A percentile compares a stretch with the other conserved stretches of the same genome.
These are phyloP conservation scores for Leptinotarsa rubiginosa DNA, from an alignment of 2,888 invertebrate species.

Conservation along the genomic window DNA sequence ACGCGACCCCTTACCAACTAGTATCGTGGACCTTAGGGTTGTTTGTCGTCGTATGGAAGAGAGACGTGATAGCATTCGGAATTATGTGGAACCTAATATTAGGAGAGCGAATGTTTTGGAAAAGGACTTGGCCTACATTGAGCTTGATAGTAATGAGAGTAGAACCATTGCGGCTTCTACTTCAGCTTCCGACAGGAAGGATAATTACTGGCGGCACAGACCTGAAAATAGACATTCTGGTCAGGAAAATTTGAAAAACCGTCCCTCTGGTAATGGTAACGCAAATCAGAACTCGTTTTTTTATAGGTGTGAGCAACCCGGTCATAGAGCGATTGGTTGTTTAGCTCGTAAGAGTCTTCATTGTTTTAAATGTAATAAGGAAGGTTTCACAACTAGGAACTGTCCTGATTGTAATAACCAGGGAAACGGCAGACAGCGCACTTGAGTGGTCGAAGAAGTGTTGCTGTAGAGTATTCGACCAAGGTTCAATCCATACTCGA, in stretches of 20 bases:
- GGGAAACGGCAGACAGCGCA: conserved; percentile 19
- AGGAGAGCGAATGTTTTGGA: conserved; percentile 17
- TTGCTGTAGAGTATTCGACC: not conserved
- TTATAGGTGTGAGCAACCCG: conserved; percentile 14
- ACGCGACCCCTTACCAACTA: too few species aligned
- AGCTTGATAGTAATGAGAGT: conserved; percentile 9
- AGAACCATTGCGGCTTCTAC: not conserved
- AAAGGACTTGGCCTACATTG: conserved; percentile 15
- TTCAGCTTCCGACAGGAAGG: not conserved
- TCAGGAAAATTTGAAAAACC: not conserved
- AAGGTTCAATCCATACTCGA: conserved; percentile 17
- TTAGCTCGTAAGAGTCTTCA: not conserved
- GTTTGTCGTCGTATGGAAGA: too few species aligned
- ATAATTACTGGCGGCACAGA: not conserved
- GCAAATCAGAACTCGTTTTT: not conserved
- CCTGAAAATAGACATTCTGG: not conserved
- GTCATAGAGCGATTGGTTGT: conserved; percentile 24
- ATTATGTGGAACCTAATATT: conserved; percentile 17
- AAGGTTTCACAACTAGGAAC: conserved; percentile 7
- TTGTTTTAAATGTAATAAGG: conserved; percentile 18
- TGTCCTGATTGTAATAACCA: conserved; percentile 24
- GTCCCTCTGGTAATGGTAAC: not conserved
- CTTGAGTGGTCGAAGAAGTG: conserved; percentile 12
- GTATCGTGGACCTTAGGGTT: too few species aligned
- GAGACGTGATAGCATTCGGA: not conserved